Conservation (phyloP, 2,113 vertebrate genomes). For the Columba livia region DNA sequence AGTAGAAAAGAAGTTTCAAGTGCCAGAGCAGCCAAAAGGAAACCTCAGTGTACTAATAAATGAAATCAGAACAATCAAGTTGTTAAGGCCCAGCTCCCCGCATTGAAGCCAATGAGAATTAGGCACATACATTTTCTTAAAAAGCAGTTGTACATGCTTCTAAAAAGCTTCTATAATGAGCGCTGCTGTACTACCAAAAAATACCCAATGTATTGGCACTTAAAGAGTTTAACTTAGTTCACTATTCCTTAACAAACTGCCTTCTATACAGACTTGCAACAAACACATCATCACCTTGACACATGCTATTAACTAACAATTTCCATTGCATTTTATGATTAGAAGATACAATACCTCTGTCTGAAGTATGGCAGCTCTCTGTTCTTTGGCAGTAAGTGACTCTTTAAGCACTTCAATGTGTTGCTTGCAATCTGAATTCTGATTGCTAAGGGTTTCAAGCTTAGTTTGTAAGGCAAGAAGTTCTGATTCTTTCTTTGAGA, state of each 20-base stretch:
- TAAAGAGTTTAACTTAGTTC: neutral
- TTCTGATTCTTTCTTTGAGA: constrained; percentile 99
- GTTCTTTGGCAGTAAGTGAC: constrained; percentile 99
- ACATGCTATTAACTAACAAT: neutral
- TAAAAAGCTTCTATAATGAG: neutral
- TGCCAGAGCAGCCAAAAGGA: neutral
- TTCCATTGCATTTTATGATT: neutral
- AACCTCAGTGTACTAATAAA: neutral
- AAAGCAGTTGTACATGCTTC: neutral
- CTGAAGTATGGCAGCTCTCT: constrained; percentile 98
- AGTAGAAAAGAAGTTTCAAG: neutral
- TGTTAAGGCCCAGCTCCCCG: neutral
- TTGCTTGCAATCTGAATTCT: constrained; percentile 99
- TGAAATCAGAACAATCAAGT: neutral
- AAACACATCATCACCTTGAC: neutral
- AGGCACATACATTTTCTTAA: neutral
- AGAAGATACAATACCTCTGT: constrained; percentile 87
- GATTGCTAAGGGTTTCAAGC: constrained; percentile 98
- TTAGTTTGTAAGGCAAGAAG: constrained; percentile 99
- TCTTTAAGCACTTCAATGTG: constrained; percentile 99
- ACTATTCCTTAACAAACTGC: neutral
- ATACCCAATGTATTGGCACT: neutral
- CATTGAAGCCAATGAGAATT: neutral
- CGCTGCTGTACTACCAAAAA: neutral
- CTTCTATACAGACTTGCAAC: neutral